Evolutionary conservation across 2,113 vertebrate species (phyloP).

Genomic region (Panthera tigris): DNA sequence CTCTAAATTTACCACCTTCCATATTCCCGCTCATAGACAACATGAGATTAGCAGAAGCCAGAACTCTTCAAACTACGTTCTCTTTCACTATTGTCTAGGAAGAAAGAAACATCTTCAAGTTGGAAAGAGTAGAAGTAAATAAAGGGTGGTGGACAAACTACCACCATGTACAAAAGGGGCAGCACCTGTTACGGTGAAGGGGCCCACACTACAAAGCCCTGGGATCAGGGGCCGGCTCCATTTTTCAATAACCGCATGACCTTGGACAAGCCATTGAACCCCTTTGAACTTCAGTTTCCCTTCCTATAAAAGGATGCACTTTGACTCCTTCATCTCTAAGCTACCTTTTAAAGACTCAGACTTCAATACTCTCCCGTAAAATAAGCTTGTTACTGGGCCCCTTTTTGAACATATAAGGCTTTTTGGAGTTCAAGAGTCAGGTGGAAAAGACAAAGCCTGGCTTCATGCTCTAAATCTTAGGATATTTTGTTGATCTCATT

Average conservation of each 20-base stretch:
- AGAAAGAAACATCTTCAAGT: background rate
- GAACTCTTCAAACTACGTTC: background rate
- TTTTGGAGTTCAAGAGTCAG: background rate
- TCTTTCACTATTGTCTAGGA: conserved; percentile 8
- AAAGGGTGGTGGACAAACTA: background rate
- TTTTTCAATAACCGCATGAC: background rate
- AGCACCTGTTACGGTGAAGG: background rate
- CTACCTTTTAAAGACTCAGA: background rate
- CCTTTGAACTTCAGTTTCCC: background rate
- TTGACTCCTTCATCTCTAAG: background rate
- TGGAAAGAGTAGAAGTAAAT: conserved; percentile 2
- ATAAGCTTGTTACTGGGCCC: background rate
- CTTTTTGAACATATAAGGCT: background rate
- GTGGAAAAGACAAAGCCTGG: background rate
- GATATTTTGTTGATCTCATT: background rate
- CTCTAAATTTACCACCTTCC: conserved; percentile 22
- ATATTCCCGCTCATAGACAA: background rate
- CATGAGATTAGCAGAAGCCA: background rate
- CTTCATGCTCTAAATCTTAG: background rate
- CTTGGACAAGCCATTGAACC: background rate
- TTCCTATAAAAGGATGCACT: background rate
- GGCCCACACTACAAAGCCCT: background rate
- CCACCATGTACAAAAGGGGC: too few relatives aligned
- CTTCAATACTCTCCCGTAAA: background rate
- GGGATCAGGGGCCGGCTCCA: background rate